Percentiles rank a stretch among this genome's conserved stretches.
These are phyloP conservation scores for Hylaeus anthracinus DNA, from an alignment of 1,140 invertebrate genomes.

Conservation along the genomic window DNA sequence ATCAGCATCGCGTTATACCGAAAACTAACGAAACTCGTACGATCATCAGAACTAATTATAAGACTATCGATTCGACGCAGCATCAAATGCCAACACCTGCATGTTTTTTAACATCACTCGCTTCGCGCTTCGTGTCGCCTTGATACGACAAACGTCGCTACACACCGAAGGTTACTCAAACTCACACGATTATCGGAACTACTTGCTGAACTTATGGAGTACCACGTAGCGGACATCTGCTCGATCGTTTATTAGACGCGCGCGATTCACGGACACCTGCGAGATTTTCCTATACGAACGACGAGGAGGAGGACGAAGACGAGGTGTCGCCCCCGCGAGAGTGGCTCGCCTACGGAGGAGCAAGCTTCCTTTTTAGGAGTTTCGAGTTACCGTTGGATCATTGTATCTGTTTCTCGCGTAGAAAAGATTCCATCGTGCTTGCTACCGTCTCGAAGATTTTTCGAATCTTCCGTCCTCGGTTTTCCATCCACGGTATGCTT, in stretches of 20 bases:
- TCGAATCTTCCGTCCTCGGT: slow-evolving; percentile 43
- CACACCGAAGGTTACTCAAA: too few relatives aligned
- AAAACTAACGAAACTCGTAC: too few relatives aligned
- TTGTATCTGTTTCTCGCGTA: slow-evolving; percentile 11
- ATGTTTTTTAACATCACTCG: too few relatives aligned
- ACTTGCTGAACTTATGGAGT: too few relatives aligned
- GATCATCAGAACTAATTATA: too few relatives aligned
- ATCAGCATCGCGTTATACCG: too few relatives aligned
- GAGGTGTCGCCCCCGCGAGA: slow-evolving; percentile 65
- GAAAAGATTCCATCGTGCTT: neutral
- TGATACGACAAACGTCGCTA: too few relatives aligned
- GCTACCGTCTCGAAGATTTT: slow-evolving; percentile 18
- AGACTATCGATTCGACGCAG: too few relatives aligned
- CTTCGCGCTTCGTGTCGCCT: too few relatives aligned
- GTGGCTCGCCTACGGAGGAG: slow-evolving; percentile 61
- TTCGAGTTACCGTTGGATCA: slow-evolving; percentile 26
- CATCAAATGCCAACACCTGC: too few relatives aligned
- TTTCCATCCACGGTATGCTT: slow-evolving; percentile 2
- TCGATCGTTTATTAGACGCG: slow-evolving; percentile 8
- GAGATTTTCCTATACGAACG: neutral
- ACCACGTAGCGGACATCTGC: neutral
- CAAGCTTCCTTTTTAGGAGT: slow-evolving; percentile 69
- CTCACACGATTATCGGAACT: too few relatives aligned
- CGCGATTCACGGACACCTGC: slow-evolving; percentile 43
- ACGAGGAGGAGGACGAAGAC: slow-evolving; percentile 50